These are phyloP conservation scores for Contarinia nasturtii DNA, from an alignment of 1,140 invertebrate species.

Conservation along the genomic window DNA sequence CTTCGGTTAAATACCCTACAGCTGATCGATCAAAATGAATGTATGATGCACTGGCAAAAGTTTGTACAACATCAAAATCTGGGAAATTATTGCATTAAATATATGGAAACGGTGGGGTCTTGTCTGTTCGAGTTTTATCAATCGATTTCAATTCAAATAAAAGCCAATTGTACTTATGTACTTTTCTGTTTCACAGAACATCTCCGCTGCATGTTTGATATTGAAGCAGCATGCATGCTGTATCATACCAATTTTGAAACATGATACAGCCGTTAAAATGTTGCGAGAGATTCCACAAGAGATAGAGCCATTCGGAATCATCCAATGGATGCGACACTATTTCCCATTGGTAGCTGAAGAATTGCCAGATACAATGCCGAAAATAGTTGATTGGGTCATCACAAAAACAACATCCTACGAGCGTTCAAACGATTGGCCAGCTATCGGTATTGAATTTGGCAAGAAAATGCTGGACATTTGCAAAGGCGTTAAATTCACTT, in stretches of 20 bases:
- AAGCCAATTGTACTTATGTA: not conserved
- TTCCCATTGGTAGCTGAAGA: constrained; percentile 16
- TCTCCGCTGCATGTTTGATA: constrained; percentile 17
- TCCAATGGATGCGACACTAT: constrained; percentile 20
- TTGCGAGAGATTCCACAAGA: constrained; percentile 14
- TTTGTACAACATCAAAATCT: constrained; percentile 20
- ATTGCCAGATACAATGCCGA: constrained; percentile 18
- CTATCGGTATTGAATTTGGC: constrained; percentile 19
- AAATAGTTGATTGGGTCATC: constrained; percentile 19
- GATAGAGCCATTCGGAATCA: constrained; percentile 15
- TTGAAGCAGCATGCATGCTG: constrained; percentile 18
- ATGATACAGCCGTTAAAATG: constrained; percentile 13
- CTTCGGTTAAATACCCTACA: constrained; percentile 17
- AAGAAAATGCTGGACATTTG: constrained; percentile 19
- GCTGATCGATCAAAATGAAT: constrained; percentile 21
- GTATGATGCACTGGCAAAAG: constrained; percentile 19
- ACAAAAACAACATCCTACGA: constrained; percentile 18
- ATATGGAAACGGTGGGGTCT: not conserved
- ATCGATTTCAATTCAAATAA: not conserved
- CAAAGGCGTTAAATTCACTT: constrained; percentile 17
- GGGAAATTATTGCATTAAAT: not conserved
- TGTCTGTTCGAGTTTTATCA: not conserved
- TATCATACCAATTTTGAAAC: constrained; percentile 13
- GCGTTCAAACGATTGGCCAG: constrained; percentile 18
- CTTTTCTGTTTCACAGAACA: constrained; percentile 7